These are phyloP conservation scores for Calliphora vicina DNA, from an alignment of 1,140 invertebrate species.

Conservation along the genomic window DNA sequence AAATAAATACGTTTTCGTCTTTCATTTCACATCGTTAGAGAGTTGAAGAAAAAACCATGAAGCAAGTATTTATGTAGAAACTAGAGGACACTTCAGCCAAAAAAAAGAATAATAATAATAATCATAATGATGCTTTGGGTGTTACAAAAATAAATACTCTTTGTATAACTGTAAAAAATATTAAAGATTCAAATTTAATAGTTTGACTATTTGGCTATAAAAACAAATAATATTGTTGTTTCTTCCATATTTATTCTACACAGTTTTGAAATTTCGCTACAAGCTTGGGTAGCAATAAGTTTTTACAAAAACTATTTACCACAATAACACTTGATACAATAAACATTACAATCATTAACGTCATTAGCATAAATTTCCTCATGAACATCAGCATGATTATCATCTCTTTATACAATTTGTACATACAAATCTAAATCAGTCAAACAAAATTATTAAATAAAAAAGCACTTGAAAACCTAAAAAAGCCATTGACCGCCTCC, in stretches of 20 bases:
- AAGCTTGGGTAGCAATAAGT: too few species aligned
- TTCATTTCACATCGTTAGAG: constrained; percentile 1
- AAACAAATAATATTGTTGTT: background rate
- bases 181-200: background rate
- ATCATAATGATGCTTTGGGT: background rate
- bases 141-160: background rate
- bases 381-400: background rate
- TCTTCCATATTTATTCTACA: too few species aligned
- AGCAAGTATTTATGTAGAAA: background rate
- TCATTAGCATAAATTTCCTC: background rate
- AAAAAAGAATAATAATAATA: background rate
- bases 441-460: background rate
- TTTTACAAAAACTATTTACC: background rate
- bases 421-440: background rate
- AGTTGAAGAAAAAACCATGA: background rate
- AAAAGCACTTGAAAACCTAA: background rate
- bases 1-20: background rate
- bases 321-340: background rate
- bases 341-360: background rate
- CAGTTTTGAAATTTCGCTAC: too few species aligned
- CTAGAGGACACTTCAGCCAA: background rate
- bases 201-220: background rate
- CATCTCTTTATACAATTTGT: background rate
- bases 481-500: background rate
- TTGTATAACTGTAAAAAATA: background rate